These are phyloP conservation scores for Zosterops lateralis DNA, from an alignment of 2,113 vertebrate genomes.

Conservation along the genomic window DNA sequence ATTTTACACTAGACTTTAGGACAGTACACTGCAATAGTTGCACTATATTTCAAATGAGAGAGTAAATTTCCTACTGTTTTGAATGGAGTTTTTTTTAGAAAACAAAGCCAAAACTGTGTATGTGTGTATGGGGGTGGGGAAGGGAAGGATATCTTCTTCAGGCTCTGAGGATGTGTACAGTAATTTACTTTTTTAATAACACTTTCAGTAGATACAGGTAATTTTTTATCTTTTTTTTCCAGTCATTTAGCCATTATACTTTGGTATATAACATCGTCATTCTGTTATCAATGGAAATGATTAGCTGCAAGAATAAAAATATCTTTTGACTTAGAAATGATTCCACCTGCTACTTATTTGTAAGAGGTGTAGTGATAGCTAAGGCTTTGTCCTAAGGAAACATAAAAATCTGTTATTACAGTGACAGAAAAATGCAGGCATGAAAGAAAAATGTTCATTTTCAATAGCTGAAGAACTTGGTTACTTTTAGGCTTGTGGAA, in stretches of 20 bases:
- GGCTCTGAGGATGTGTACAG: neutral
- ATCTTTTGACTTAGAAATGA: neutral
- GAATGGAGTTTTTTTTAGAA: rapidly evolving
- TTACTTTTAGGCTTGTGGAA: neutral
- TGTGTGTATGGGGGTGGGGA: rapidly evolving
- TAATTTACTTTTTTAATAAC: neutral
- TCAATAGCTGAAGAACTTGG: neutral
- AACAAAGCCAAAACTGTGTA: neutral
- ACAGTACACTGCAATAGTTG: neutral
- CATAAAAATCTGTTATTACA: neutral
- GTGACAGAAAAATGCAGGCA: neutral
- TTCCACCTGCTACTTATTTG: neutral
- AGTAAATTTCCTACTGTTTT: neutral
- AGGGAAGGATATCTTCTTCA: neutral
- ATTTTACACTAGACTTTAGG: rapidly evolving
- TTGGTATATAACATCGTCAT: neutral
- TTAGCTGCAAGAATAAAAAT: neutral
- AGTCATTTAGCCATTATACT: neutral
- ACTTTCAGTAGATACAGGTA: neutral
- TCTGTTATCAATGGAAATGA: neutral
- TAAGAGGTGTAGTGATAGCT: neutral
- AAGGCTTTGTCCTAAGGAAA: neutral
- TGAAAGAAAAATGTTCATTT: neutral
- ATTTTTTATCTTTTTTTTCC: neutral
- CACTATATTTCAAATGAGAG: neutral